These are phyloP conservation scores for Amorpha juglandis DNA, from an alignment of 2,888 invertebrate species.

Conservation along the genomic window DNA sequence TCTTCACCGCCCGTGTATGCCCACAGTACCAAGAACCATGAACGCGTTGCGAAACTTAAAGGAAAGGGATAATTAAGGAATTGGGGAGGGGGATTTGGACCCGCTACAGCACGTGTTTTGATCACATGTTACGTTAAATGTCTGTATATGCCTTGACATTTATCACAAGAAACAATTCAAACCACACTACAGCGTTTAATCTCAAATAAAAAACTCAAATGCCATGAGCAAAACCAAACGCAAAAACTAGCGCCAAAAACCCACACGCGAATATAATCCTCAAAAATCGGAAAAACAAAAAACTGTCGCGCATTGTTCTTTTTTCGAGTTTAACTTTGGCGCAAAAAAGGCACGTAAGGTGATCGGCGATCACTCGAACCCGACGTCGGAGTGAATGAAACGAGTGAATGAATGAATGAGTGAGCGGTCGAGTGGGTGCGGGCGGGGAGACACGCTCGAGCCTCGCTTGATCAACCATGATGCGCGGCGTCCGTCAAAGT, in stretches of 20 bases:
- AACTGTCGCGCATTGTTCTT: slow-evolving; percentile 44
- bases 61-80: too few species aligned
- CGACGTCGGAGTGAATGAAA: slow-evolving; percentile 65
- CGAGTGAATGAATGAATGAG: slow-evolving; percentile 69
- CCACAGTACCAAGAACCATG: too few species aligned
- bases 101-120: too few species aligned
- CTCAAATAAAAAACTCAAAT: background rate
- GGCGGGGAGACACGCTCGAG: slow-evolving; percentile 53
- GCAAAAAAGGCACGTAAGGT: slow-evolving; percentile 62
- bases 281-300: slow-evolving; percentile 35
- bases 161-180: background rate
- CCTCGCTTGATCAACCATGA: slow-evolving; percentile 82
- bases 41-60: too few species aligned
- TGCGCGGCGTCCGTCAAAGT: slow-evolving; percentile 77
- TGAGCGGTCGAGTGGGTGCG: slow-evolving; percentile 62
- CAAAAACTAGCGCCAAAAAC: slow-evolving; percentile 38
- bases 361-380: slow-evolving; percentile 79
- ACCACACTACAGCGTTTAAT: background rate
- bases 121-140: too few species aligned
- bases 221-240: background rate
- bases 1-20: too few species aligned
- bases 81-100: too few species aligned
- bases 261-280: slow-evolving; percentile 33
- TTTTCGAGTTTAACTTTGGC: slow-evolving; percentile 55
- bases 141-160: too few species aligned